A percentile compares a stretch with the other conserved stretches of the same genome.
Conservation (phyloP, 2,113 vertebrate genomes). For the Pteruthius melanotis region DNA sequence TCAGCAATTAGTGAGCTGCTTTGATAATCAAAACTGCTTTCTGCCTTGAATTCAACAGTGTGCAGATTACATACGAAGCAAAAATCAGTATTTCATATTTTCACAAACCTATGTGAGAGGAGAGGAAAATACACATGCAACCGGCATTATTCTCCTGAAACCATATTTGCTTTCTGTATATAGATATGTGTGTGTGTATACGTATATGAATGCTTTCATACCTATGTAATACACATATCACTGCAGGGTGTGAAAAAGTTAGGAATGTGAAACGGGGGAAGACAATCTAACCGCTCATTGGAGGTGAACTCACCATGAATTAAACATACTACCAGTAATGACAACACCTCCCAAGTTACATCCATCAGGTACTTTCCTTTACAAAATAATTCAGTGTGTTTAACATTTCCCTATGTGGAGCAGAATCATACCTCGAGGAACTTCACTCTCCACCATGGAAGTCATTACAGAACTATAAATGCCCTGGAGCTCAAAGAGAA, state of each 20-base stretch:
- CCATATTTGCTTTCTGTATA: not conserved
- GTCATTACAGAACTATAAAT: not conserved
- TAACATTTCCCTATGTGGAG: not conserved
- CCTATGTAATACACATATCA: not conserved
- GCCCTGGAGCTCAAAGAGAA: not conserved
- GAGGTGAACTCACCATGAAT: not conserved
- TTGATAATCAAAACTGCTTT: not conserved
- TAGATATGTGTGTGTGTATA: not conserved
- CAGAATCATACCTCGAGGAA: not conserved
- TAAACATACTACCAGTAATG: not conserved
- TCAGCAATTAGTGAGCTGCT: not conserved
- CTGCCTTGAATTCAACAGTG: slow-evolving; percentile 31
- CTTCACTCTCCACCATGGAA: not conserved
- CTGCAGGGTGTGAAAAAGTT: not conserved
- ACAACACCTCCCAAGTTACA: not conserved
- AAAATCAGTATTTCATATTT: not conserved
- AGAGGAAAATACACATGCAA: slow-evolving; percentile 7
- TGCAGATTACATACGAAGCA: slow-evolving; percentile 4
- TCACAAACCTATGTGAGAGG: not conserved
- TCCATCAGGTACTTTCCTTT: not conserved
- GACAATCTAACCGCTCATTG: not conserved
- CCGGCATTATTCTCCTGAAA: not conserved
- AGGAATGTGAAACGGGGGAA: not conserved
- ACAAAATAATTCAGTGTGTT: not conserved
- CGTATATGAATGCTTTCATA: not conserved